A percentile compares a stretch with the other conserved stretches of the same genome.
These are phyloP conservation scores for Rhynchomys soricoides DNA, from an alignment of 2,113 vertebrate species.

Conservation along the genomic window DNA sequence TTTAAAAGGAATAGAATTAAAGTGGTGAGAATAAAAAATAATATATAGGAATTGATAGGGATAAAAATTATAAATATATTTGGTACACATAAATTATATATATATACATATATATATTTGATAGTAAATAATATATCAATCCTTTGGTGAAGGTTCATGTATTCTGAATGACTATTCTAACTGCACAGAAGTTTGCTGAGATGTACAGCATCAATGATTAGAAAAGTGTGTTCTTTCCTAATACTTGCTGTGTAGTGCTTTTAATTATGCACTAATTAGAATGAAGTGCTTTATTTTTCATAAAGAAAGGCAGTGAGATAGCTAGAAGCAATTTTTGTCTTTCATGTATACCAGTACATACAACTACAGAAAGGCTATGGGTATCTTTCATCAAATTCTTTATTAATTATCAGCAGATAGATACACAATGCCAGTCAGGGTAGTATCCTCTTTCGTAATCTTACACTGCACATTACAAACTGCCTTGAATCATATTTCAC, in stretches of 20 bases:
- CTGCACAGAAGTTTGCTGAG: background rate
- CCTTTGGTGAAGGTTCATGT: background rate
- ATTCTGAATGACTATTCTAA: background rate
- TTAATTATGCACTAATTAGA: background rate
- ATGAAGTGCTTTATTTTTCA: background rate
- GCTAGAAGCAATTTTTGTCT: background rate
- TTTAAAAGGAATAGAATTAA: background rate
- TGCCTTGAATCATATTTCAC: slow-evolving; percentile 3
- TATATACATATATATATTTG: background rate
- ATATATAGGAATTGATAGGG: background rate
- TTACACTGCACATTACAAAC: background rate
- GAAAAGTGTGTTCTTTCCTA: background rate
- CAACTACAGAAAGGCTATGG: background rate
- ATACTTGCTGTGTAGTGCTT: background rate
- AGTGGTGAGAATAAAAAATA: background rate
- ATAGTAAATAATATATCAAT: background rate
- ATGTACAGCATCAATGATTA: background rate
- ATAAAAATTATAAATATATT: background rate
- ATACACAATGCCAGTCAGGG: background rate
- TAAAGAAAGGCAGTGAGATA: background rate
- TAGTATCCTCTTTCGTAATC: background rate
- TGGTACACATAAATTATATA: background rate
- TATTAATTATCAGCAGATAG: slow-evolving; percentile 16
- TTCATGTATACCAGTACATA: too few species aligned
- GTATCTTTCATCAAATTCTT: background rate